phyloP scores from a whole-genome alignment of 2,797 vertebrate species.

The Urophycis tenuis region DNA sequence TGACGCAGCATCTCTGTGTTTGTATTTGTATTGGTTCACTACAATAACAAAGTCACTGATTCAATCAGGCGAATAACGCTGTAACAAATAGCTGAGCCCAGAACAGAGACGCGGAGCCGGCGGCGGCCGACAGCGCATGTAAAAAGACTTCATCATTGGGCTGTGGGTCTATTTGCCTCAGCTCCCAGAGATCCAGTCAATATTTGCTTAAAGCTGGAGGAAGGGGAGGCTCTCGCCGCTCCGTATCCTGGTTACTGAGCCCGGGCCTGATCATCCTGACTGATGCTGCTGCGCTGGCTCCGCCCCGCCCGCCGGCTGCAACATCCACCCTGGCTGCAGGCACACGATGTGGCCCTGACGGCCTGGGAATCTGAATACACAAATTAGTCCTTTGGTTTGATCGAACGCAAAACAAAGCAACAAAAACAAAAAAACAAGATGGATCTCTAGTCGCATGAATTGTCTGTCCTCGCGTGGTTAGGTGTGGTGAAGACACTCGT shows the following conservation, averaged over 20 bases:
- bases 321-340: constrained; percentile 6
- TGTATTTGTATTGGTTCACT: not conserved
- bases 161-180: constrained; percentile 54
- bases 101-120: constrained; percentile 1
- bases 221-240: constrained; percentile 47
- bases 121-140: constrained; percentile 25
- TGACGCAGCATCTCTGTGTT: not conserved
- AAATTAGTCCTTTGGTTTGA: not conserved
- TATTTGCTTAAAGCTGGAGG: constrained; percentile 66
- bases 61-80: not conserved
- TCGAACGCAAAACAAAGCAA: not conserved
- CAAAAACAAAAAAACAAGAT: not conserved
- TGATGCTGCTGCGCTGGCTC: constrained; percentile 48
- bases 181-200: constrained; percentile 53
- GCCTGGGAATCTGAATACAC: not conserved
- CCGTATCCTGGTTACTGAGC: constrained; percentile 65
- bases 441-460: not conserved
- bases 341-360: not conserved
- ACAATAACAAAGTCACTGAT: not conserved
- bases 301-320: constrained; percentile 38
- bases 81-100: not conserved
- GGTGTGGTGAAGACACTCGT: not conserved
- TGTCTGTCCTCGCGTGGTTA: not conserved
- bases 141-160: constrained; percentile 30
- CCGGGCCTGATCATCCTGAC: constrained; percentile 46